Conservation (phyloP, 2,888 invertebrate genomes). For the Pediacus dermestoides region DNA sequence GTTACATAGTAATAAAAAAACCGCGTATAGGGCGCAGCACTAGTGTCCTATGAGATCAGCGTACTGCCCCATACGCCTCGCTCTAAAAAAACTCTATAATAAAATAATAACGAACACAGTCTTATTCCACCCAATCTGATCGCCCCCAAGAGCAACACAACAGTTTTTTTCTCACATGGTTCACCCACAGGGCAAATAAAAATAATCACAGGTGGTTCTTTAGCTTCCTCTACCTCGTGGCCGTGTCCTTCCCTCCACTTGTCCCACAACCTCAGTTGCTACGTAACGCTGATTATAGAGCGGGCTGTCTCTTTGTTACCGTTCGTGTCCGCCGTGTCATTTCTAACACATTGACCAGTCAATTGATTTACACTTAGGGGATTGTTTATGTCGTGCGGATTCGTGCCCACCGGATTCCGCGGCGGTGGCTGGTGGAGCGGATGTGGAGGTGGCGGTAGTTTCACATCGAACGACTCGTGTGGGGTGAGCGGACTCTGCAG, state of each 20-base stretch:
- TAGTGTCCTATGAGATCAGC: constrained; percentile 44
- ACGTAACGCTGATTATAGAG: constrained; percentile 51
- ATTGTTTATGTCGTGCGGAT: constrained; percentile 89
- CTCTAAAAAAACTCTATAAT: too few relatives aligned
- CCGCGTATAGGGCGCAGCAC: constrained; percentile 34
- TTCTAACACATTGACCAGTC: constrained; percentile 63
- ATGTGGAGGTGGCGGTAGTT: constrained; percentile 48
- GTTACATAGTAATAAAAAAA: constrained; percentile 49
- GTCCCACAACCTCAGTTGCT: too few relatives aligned
- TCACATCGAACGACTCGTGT: constrained; percentile 45
- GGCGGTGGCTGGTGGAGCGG: constrained; percentile 50
- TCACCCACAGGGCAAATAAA: constrained; percentile 7
- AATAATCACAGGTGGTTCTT: constrained; percentile 6
- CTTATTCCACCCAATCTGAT: constrained; percentile 13
- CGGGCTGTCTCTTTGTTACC: constrained; percentile 45
- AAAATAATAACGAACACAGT: constrained; percentile 24
- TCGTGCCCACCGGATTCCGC: constrained; percentile 83
- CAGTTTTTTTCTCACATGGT: constrained; percentile 6
- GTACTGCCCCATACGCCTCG: constrained; percentile 33
- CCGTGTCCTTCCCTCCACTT: too few relatives aligned
- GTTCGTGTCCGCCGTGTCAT: constrained; percentile 43
- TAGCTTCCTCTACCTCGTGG: neutral
- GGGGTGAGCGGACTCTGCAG: constrained; percentile 50
- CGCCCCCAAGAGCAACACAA: constrained; percentile 6
- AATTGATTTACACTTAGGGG: constrained; percentile 87